Evolutionary conservation across 2,113 vertebrate genomes (phyloP).

Genomic region (Delphinus delphis): DNA sequence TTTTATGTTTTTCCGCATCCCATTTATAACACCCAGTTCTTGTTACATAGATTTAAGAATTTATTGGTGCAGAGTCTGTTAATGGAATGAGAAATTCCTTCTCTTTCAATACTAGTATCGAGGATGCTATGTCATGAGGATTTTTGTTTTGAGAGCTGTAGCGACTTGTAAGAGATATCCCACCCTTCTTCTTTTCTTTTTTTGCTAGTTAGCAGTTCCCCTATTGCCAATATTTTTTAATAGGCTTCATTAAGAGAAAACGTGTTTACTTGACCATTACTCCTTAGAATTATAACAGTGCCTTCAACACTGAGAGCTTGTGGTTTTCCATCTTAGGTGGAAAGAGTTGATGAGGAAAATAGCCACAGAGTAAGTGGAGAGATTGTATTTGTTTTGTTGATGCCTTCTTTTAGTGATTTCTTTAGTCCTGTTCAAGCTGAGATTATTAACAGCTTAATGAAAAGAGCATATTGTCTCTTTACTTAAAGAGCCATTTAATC

Average conservation of each 20-base stretch:
- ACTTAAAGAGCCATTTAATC: conserved; percentile 66
- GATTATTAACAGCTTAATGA: conserved; percentile 74
- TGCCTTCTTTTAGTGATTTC: conserved; percentile 51
- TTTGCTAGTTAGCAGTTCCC: not conserved
- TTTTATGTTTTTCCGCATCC: not conserved
- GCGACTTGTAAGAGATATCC: not conserved
- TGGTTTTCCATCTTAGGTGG: conserved; percentile 17
- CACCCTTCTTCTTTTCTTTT: not conserved
- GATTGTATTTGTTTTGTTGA: conserved; percentile 46
- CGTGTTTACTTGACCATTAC: not conserved
- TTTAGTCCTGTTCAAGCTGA: conserved; percentile 40
- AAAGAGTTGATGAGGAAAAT: conserved; percentile 27
- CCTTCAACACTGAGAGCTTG: not conserved
- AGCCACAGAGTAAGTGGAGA: not conserved
- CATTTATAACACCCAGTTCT: conserved; percentile 4
- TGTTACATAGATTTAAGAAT: conserved; percentile 26
- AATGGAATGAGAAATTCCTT: conserved; percentile 3
- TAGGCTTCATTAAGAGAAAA: conserved; percentile 45
- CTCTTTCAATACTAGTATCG: not conserved
- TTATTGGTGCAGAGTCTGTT: conserved; percentile 28
- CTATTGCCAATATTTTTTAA: conserved; percentile 37
- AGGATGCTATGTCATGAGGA: not conserved
- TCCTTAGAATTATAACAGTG: conserved; percentile 53
- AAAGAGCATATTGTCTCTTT: conserved; percentile 63
- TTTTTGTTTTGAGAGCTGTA: not conserved